Base-by-base conservation (phyloP, 2,888 invertebrate species). In the Congeria kusceri region DNA sequence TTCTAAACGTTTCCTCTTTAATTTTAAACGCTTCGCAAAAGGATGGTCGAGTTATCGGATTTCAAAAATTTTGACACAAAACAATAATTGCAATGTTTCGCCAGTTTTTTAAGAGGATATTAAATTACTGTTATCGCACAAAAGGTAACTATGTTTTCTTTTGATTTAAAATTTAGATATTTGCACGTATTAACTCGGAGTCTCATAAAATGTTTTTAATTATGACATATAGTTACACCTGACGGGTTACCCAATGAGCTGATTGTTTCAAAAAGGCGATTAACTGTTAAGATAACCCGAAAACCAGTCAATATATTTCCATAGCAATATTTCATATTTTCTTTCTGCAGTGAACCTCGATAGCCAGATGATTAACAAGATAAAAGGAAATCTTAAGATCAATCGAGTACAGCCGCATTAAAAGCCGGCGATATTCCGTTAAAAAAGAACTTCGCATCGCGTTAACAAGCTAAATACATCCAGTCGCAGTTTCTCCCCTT, bases 181-280 rank as follows among this genome's bases (percentile, higher is more conserved):
- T 47, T 71, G 23, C 56, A 63, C 63, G 67, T 65, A 75, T 78
- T 78, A 59, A 69, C 73, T 58, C 46, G 53, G 74, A 83, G 65
- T 78, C 65, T 68, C 72, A 76, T 83, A 83, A 83, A 79, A 76
- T 76, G 82, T 78, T 83, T 75, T 83, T 83, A 83, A 83, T 77
- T 83, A 79, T 79, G 78, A 75, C 73, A 73, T 69, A 61, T 64
- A 53, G 76, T 83, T 76, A 58, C 82, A 77, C 49, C 25, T 78
- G 57, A 66, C 23, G 46, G 57, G 63, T 63, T 66, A 73, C 65
- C 56, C 78, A 83, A 83, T 83, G 82, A 67, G 73, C 58, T 78
- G 75, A 53, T 25, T 68, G 56, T 53, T 53, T 68, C 69, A 69
- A 64, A 56, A 64, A 46, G 18, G 23, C 66, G 47, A 72, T 72